A percentile compares a stretch with the other conserved stretches of the same genome.
Evolutionary conservation across 1,140 invertebrate genomes (phyloP).

Genomic region (Leguminivora glycinivorella): DNA sequence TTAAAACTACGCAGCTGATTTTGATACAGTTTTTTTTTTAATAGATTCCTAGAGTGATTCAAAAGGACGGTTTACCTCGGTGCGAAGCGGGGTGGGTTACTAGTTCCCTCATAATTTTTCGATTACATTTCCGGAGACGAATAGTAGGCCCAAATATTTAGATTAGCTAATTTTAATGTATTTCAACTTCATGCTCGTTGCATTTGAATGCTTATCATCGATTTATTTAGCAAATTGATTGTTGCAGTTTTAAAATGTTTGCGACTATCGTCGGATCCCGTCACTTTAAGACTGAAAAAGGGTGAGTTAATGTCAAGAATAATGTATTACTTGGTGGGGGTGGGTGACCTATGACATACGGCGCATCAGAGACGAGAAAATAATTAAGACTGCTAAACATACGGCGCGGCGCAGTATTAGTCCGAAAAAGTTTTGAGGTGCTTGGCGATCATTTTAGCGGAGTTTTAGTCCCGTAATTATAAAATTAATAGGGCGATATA

Average conservation of each 20-base stretch:
- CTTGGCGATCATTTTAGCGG: no score
- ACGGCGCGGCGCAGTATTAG: not conserved
- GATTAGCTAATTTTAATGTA: no score
- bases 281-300: slow-evolving; percentile 92
- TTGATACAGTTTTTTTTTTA: no score
- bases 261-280: slow-evolving; percentile 91
- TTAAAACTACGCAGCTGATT: no score
- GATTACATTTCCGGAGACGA: no score
- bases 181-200: not conserved
- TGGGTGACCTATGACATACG: slow-evolving; percentile 27
- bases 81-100: no score
- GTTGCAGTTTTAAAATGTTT: slow-evolving; percentile 94
- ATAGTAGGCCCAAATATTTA: no score
- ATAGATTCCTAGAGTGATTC: no score
- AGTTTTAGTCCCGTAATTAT: no score
- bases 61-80: no score
- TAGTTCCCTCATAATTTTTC: no score
- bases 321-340: slow-evolving; percentile 12
- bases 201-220: not conserved
- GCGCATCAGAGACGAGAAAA: slow-evolving; percentile 10
- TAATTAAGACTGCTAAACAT: not conserved
- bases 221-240: slow-evolving; percentile 51
- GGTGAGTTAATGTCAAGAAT: slow-evolving; percentile 81
- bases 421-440: not conserved
- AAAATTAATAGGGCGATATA: no score